phyloP scores from a whole-genome alignment of 2,888 invertebrate species.

The Zhengitettix transpicula region DNA sequence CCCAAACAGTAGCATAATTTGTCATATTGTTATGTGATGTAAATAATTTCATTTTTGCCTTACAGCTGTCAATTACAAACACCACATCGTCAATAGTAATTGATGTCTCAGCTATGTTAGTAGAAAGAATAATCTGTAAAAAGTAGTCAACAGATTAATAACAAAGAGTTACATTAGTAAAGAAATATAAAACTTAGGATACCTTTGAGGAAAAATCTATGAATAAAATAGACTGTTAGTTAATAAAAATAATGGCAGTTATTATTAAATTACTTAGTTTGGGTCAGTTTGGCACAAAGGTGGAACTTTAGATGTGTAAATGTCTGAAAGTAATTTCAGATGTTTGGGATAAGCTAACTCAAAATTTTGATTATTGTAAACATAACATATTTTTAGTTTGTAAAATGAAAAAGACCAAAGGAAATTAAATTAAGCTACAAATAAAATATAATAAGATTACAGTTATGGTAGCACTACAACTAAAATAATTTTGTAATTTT shows the following conservation, averaged over 20 bases:
- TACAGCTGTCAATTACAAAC: conserved; percentile 93
- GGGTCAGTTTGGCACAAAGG: too few species aligned
- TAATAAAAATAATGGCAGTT: background rate
- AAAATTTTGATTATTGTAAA: background rate
- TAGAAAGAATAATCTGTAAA: conserved; percentile 74
- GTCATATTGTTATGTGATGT: conserved; percentile 98
- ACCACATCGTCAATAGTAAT: conserved; percentile 98
- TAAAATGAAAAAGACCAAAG: background rate
- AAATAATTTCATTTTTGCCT: conserved; percentile 93
- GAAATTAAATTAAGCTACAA: too few species aligned
- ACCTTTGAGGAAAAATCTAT: background rate
- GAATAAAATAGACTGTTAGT: background rate
- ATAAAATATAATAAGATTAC: too few species aligned
- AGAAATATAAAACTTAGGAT: background rate
- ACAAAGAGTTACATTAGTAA: background rate
- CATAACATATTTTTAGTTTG: background rate
- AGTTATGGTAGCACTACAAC: too few species aligned
- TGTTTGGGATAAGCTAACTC: background rate
- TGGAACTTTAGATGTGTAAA: too few species aligned
- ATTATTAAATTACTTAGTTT: too few species aligned
- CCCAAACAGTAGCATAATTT: conserved; percentile 94
- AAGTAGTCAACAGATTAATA: background rate
- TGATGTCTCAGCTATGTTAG: conserved; percentile 96
- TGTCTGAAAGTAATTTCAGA: too few species aligned
- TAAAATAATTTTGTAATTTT: too few species aligned